Evolutionary conservation across 2,888 invertebrate genomes (phyloP).

Genomic region (Rhingia campestris): DNA sequence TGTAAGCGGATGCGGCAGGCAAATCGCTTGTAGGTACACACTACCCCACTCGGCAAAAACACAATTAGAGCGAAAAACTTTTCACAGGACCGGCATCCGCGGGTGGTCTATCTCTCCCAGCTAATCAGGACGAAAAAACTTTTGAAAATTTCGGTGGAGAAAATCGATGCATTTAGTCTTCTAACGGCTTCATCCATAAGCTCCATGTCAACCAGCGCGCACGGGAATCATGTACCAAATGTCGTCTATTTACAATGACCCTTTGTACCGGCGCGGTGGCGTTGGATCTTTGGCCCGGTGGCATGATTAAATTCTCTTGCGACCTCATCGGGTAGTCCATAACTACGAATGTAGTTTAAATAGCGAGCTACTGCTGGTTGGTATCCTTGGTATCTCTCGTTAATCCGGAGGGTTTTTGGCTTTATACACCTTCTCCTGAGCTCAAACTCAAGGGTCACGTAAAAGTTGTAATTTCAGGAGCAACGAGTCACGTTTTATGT

Average conservation of each 20-base stretch:
- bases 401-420: constrained; percentile 14
- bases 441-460: constrained; percentile 52
- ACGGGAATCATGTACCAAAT: constrained; percentile 27
- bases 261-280: background rate
- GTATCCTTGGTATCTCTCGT: constrained; percentile 8
- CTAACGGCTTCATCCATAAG: constrained; percentile 46
- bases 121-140: constrained; percentile 26
- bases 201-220: constrained; percentile 2
- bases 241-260: constrained; percentile 47
- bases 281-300: constrained; percentile 9
- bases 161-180: constrained; percentile 44
- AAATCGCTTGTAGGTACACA: background rate
- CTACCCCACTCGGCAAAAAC: constrained; percentile 11
- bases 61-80: constrained; percentile 38
- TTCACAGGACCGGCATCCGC: background rate
- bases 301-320: constrained; percentile 39
- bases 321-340: constrained; percentile 16
- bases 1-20: constrained; percentile 13
- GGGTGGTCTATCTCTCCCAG: background rate
- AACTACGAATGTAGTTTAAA: constrained; percentile 5
- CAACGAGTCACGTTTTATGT: constrained; percentile 59
- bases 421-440: background rate
- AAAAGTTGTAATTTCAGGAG: constrained; percentile 44
- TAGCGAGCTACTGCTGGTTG: background rate
- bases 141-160: constrained; percentile 13